Base-by-base conservation (phyloP, 2,888 invertebrate species). In the Andrena fulva region DNA sequence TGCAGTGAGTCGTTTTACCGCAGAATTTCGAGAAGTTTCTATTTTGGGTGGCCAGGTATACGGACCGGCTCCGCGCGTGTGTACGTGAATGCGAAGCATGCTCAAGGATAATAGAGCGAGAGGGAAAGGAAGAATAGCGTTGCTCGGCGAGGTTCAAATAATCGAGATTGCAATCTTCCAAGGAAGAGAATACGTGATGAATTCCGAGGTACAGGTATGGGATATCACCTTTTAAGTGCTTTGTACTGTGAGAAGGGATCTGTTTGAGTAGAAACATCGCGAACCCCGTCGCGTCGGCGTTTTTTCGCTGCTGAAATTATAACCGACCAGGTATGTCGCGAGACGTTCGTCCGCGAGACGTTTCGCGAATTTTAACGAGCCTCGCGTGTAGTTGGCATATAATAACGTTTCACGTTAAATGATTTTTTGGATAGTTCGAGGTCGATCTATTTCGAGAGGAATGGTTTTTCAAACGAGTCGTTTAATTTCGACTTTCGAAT, bases 101-200 rank as follows among this genome's bases (percentile, higher is more conserved):
- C 27, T 62, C 80, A 80, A 80, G 70, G 80, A 60, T 31, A 35
- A 1, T 24, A 27, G 0, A 12, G 1, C 24, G n/a, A 42, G 59
- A 77, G 63, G 64, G 31, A 27, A 70, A 69, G 24, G 54, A 20
- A 54, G 56, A 20, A 8, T 50, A 50, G 5, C 35, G n/a, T 12
- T 42, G 50, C 31, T 31, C 59, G 7, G 42, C 42, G 69, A 27
- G 48, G 2, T 24, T 64, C 24, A 48, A 62, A 56, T 27, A 31
- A 60, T 31, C 24, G 35, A 52, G 48, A 71, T 66, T 10, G 16
- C 76, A 54, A 75, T 78, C 52, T 52, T 10, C 48, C 24, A 48
- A 67, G 62, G 77, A 69, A 54, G 63, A 69, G 27, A 56, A 29
- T 35, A 24, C n/a, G 7, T 1, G 42, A 48, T 63, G 62, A 67